These are phyloP conservation scores for Eupeodes luniger DNA, from an alignment of 2,888 invertebrate species.

Conservation along the genomic window DNA sequence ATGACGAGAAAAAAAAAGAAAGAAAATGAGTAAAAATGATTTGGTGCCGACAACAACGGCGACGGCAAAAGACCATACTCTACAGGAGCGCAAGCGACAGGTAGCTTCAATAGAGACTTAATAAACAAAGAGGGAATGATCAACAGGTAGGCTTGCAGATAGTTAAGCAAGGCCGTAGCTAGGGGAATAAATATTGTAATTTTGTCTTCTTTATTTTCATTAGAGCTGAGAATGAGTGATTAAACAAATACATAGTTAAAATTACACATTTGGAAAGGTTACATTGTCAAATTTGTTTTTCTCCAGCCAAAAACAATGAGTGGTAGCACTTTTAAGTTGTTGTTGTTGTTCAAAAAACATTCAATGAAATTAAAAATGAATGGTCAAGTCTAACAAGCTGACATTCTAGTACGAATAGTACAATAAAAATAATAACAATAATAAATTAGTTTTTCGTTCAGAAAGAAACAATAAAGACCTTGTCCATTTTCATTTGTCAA, in stretches of 20 bases:
- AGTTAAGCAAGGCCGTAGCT: constrained; percentile 14
- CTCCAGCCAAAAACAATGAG: no score
- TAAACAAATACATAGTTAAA: neutral
- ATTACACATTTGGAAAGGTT: no score
- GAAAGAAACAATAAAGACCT: no score
- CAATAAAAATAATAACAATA: no score
- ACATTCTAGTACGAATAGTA: no score
- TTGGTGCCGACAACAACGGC: constrained; percentile 31
- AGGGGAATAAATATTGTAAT: neutral
- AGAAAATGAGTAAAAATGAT: constrained; percentile 26
- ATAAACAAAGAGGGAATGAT: constrained; percentile 49
- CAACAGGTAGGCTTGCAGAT: constrained; percentile 65
- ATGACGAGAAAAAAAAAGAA: constrained; percentile 56
- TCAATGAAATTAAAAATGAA: no score
- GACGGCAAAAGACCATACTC: constrained; percentile 30
- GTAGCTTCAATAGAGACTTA: constrained; percentile 59
- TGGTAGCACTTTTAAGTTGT: no score
- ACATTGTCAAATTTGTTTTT: no score
- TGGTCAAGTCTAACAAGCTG: no score
- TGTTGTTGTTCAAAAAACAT: no score
- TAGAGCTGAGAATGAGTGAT: neutral
- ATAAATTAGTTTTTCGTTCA: no score
- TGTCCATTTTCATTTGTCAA: no score
- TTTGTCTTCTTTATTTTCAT: neutral
- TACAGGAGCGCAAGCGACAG: constrained; percentile 62